Evolutionary conservation across 2,888 invertebrate genomes (phyloP).

Genomic region (Cyrtodaria siliqua): DNA sequence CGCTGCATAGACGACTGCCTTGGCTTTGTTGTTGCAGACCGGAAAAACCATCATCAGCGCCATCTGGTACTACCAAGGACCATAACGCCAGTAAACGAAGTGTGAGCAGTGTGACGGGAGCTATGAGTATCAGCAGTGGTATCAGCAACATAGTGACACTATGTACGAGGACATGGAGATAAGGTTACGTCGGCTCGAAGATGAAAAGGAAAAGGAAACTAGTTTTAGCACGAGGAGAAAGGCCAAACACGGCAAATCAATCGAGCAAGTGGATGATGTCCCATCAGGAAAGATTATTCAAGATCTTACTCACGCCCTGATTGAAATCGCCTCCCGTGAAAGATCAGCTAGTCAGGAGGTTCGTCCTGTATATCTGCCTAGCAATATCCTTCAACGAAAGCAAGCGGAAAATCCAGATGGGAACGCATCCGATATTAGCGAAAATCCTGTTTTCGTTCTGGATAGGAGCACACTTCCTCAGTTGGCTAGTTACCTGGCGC

Average conservation of each 20-base stretch:
- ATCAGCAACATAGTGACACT: conserved; percentile 65
- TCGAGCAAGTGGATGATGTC: conserved; percentile 38
- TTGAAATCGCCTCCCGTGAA: conserved; percentile 61
- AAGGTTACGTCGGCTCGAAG: conserved; percentile 44
- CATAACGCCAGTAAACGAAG: conserved; percentile 49
- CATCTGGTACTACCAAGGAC: conserved; percentile 21
- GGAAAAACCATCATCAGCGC: conserved; percentile 4
- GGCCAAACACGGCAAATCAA: not conserved
- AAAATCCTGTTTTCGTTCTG: conserved; percentile 48
- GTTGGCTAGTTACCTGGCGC: conserved; percentile 49
- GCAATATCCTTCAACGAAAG: conserved; percentile 22
- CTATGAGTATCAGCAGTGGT: conserved; percentile 61
- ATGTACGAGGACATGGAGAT: conserved; percentile 58
- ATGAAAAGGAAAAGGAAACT: conserved; percentile 41
- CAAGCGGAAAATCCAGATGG: not conserved
- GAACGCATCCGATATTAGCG: not conserved
- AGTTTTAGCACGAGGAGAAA: not conserved
- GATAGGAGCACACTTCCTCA: conserved; percentile 47
- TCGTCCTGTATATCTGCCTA: conserved; percentile 53
- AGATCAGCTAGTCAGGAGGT: conserved; percentile 17
- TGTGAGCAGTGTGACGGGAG: conserved; percentile 67
- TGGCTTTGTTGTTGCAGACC: conserved; percentile 85
- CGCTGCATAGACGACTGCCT: conserved; percentile 92
- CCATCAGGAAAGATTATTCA: conserved; percentile 67
- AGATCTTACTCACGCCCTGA: conserved; percentile 75